Evolutionary conservation across 2,113 vertebrate species (phyloP), one percentile per base, ranked within the genome.

Genomic region (Boleophthalmus pectinirostris): DNA sequence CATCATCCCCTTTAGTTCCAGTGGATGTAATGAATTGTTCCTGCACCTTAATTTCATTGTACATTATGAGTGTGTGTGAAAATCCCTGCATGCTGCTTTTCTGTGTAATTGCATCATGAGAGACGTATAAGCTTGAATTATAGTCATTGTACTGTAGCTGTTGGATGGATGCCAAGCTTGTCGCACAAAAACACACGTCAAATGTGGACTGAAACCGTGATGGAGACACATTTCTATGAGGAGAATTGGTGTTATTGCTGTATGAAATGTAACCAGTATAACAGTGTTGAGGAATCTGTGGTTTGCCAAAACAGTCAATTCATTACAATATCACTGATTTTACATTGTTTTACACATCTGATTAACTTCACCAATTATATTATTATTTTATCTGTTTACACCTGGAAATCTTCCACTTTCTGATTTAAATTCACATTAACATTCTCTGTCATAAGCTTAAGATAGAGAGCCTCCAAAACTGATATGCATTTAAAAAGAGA

Each of bases 71-170:
- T 64, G 61, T 64, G 29, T 35, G 35, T 35, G 10, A 64, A 61
- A 64, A 64, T 64, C 61, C 61, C 33, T 43, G 61, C 61, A 64
- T 64, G 61, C 61, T 43, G 61, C 61, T 33, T 64, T 38, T 64
- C 33, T 64, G 61, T 64, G 61, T 64, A 64, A 64, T 64, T 64
- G 61, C 61, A 64, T 64, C 61, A 64, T 64, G 20, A 38, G 61
- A 64, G 61, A 64, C 20, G 10, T 64, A 64, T 64, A 64, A 64
- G 61, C 61, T 64, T 21, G 61, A 64, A 64, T 64, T 64, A 64
- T 35, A n/a, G 61, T 64, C 33, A 64, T 64, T 64, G 61, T 64
- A 64, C 33, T 64, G 61, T 43, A 64, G 61, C 18, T 20, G 10
- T 13, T 64, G 33, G 61, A 21, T n/a, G 61, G 33, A 38, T 43